These are phyloP conservation scores for Montifringilla adamsi DNA, from an alignment of 2,113 vertebrate species.

Conservation along the genomic window DNA sequence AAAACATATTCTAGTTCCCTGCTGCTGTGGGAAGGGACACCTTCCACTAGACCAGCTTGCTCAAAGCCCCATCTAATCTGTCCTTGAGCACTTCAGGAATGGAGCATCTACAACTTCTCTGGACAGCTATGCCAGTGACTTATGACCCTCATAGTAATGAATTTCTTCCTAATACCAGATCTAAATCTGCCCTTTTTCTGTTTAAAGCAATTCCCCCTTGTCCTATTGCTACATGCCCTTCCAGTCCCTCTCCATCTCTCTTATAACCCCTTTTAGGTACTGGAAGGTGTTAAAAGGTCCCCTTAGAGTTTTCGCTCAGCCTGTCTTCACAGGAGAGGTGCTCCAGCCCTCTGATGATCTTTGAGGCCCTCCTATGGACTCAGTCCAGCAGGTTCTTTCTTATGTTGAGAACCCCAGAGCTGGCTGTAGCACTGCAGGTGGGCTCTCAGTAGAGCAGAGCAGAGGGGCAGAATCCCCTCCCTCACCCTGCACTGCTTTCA, in stretches of 20 bases:
- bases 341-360: background rate
- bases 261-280: background rate
- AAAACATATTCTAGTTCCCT: background rate
- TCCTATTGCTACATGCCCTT: background rate
- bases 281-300: background rate
- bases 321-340: background rate
- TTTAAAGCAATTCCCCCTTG: background rate
- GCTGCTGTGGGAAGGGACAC: background rate
- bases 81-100: background rate
- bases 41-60: background rate
- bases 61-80: background rate
- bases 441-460: background rate
- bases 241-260: background rate
- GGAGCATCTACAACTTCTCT: background rate
- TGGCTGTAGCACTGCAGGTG: background rate
- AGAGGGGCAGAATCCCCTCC: background rate
- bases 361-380: background rate
- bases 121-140: background rate
- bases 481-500: fast-evolving
- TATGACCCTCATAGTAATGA: background rate
- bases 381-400: background rate
- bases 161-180: background rate
- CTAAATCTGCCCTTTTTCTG: background rate
- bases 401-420: background rate
- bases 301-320: background rate